These are phyloP conservation scores for Sandelia bainsii DNA, from an alignment of 2,797 vertebrate genomes.

Conservation along the genomic window DNA sequence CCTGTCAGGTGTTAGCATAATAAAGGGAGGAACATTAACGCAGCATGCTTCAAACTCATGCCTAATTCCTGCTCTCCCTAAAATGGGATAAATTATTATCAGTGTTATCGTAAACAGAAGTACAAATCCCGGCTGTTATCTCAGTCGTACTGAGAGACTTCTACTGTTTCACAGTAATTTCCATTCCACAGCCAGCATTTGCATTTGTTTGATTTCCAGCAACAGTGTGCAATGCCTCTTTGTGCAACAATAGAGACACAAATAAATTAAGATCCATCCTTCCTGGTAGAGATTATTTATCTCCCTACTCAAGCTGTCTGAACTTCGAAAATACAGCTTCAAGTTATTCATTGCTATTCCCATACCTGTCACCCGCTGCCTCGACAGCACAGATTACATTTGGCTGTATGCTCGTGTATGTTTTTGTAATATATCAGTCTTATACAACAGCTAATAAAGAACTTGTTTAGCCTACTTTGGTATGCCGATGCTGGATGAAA, in stretches of 20 bases:
- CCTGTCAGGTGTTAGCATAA: constrained; percentile 50
- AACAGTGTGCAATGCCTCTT: constrained; percentile 54
- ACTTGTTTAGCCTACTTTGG: constrained; percentile 51
- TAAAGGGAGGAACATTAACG: constrained; percentile 45
- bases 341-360: constrained; percentile 60
- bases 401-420: constrained; percentile 14
- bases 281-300: constrained; percentile 72
- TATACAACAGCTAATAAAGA: constrained; percentile 52
- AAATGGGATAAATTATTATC: constrained; percentile 60
- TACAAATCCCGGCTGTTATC: constrained; percentile 72
- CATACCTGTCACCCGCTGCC: constrained; percentile 45
- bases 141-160: constrained; percentile 56
- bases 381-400: constrained; percentile 34
- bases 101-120: constrained; percentile 70
- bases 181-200: constrained; percentile 69
- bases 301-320: constrained; percentile 62
- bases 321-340: constrained; percentile 58
- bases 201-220: constrained; percentile 78
- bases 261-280: constrained; percentile 75
- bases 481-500: constrained; percentile 43
- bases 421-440: constrained; percentile 35
- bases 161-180: constrained; percentile 71
- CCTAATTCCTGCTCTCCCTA: constrained; percentile 53
- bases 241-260: constrained; percentile 69
- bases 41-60: constrained; percentile 30